Percentiles rank a stretch among this genome's conserved stretches.
These are phyloP conservation scores for Meriones psammophilus DNA, from an alignment of 2,797 vertebrate genomes.

Conservation along the genomic window DNA sequence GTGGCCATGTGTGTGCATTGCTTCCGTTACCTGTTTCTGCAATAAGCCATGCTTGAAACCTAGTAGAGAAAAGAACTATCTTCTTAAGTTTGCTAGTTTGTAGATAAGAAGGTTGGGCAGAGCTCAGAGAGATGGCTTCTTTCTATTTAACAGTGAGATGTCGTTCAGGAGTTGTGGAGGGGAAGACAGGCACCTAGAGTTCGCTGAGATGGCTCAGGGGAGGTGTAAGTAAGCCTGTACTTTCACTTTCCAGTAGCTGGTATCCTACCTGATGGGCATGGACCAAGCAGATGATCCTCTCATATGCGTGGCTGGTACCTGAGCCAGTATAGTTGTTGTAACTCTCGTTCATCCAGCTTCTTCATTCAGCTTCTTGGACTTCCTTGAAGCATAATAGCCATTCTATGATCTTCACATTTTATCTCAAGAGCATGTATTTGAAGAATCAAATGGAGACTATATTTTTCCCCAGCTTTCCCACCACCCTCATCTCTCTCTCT, in stretches of 20 bases:
- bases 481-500: too few species aligned
- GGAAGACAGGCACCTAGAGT: neutral
- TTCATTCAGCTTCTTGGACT: neutral
- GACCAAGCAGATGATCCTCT: neutral
- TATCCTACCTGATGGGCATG: neutral
- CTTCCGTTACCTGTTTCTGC: neutral
- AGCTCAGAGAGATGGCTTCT: neutral
- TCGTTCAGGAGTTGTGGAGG: too few species aligned
- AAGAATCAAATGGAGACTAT: neutral
- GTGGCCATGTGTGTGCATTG: neutral
- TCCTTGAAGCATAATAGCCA: neutral
- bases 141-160: neutral
- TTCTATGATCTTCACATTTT: neutral
- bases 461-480: too few species aligned
- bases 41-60: neutral
- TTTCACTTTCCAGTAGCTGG: neutral
- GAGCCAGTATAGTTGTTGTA: neutral
- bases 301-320: neutral
- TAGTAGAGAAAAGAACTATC: neutral
- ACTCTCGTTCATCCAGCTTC: neutral
- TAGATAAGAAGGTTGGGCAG: neutral
- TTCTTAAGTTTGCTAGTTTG: slow-evolving; percentile 11
- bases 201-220: neutral
- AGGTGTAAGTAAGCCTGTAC: neutral
- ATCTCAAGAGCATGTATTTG: neutral